These are phyloP conservation scores for Automeris io DNA, from an alignment of 2,888 invertebrate genomes.

Conservation along the genomic window DNA sequence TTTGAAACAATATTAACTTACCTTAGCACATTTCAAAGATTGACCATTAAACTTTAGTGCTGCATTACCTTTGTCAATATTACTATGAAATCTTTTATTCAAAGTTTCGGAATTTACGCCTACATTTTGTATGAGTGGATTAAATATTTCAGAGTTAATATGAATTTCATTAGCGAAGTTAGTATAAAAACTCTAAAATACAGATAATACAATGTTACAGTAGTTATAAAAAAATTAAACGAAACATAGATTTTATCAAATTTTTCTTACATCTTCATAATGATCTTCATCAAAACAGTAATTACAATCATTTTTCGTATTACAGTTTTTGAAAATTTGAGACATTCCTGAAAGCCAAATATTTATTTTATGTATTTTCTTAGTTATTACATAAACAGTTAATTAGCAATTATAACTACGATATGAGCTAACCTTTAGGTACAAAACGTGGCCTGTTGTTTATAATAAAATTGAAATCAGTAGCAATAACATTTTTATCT, in stretches of 20 bases:
- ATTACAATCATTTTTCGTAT: slow-evolving; percentile 26
- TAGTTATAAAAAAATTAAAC: not conserved
- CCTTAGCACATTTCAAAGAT: slow-evolving; percentile 44
- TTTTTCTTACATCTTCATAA: slow-evolving; percentile 46
- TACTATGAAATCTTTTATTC: slow-evolving; percentile 40
- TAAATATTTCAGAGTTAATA: slow-evolving; percentile 56
- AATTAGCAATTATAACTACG: not conserved
- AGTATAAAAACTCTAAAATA: slow-evolving; percentile 50
- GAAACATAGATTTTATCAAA: not conserved
- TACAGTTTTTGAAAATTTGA: slow-evolving; percentile 61
- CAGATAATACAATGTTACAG: not conserved
- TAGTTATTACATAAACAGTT: not conserved
- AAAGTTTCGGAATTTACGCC: slow-evolving; percentile 33
- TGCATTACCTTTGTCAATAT: slow-evolving; percentile 38
- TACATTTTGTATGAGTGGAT: slow-evolving; percentile 39
- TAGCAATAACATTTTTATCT: not conserved
- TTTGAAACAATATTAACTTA: too few relatives aligned
- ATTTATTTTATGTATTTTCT: too few relatives aligned
- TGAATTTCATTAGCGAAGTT: slow-evolving; percentile 67
- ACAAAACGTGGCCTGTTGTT: slow-evolving; percentile 64
- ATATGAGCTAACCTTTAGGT: slow-evolving; percentile 69
- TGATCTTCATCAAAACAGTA: slow-evolving; percentile 38
- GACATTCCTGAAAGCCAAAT: slow-evolving; percentile 69
- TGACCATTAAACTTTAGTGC: slow-evolving; percentile 44
- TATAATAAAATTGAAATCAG: slow-evolving; percentile 36